A percentile compares a stretch with the other conserved stretches of the same genome.
phyloP scores from a whole-genome alignment of 2,113 vertebrate genomes.

The Glareola pratincola region DNA sequence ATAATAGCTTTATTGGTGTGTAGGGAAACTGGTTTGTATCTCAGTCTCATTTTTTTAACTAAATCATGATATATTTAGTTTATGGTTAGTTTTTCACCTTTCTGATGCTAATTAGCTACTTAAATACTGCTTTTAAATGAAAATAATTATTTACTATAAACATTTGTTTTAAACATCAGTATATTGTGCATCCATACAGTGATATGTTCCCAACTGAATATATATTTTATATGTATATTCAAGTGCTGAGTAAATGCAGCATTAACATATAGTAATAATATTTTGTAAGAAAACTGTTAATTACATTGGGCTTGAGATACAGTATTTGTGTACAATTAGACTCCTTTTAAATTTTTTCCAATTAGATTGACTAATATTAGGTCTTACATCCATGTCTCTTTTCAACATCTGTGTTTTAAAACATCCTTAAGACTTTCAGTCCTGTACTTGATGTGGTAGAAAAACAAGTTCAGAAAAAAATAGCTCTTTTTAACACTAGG shows the following conservation, averaged over 20 bases:
- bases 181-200: background rate
- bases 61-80: background rate
- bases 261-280: background rate
- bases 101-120: background rate
- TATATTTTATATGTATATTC: background rate
- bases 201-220: background rate
- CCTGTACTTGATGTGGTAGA: background rate
- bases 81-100: slow-evolving; percentile 4
- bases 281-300: background rate
- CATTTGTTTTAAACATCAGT: background rate
- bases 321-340: background rate
- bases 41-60: background rate
- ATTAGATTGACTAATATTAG: background rate
- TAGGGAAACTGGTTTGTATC: background rate
- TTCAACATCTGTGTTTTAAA: background rate
- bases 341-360: background rate
- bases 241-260: background rate
- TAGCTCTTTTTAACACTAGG: background rate
- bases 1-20: background rate
- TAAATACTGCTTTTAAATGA: background rate
- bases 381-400: background rate
- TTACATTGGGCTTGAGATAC: background rate
- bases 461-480: background rate
- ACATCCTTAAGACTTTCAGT: background rate
- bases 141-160: background rate